phyloP scores from a whole-genome alignment of 2,888 invertebrate genomes.

The Andrena hattorfiana region DNA sequence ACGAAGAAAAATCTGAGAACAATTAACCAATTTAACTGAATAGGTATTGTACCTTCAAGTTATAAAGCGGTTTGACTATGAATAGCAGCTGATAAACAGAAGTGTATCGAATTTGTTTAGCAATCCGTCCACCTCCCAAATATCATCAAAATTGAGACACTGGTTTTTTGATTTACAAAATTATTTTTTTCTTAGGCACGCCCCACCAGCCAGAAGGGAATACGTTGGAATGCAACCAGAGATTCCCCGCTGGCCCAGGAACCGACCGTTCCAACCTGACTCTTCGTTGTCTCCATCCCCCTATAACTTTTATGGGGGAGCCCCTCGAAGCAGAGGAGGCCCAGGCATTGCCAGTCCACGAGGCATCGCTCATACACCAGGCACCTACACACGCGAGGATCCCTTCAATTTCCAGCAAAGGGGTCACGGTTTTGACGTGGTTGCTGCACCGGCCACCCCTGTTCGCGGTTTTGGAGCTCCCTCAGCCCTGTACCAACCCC shows the following conservation, averaged over 20 bases:
- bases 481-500: not conserved
- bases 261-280: not conserved
- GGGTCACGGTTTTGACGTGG: slow-evolving; percentile 47
- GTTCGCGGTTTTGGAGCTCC: not conserved
- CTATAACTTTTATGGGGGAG: slow-evolving; percentile 4
- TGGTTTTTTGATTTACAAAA: not conserved
- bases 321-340: slow-evolving; percentile 35
- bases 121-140: no score
- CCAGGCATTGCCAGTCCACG: not conserved
- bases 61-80: no score
- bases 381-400: slow-evolving; percentile 39
- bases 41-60: no score
- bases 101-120: no score
- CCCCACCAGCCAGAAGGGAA: slow-evolving; percentile 1
- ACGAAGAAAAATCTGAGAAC: no score
- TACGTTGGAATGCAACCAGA: not conserved
- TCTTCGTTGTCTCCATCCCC: no score
- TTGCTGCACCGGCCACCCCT: slow-evolving; percentile 53
- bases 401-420: slow-evolving; percentile 16
- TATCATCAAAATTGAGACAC: not conserved
- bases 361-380: not conserved
- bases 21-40: no score
- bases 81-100: no score
- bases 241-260: not conserved
- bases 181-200: slow-evolving; percentile 14